phyloP scores from a whole-genome alignment of 2,888 invertebrate species.

The Lathronympha strigana region DNA sequence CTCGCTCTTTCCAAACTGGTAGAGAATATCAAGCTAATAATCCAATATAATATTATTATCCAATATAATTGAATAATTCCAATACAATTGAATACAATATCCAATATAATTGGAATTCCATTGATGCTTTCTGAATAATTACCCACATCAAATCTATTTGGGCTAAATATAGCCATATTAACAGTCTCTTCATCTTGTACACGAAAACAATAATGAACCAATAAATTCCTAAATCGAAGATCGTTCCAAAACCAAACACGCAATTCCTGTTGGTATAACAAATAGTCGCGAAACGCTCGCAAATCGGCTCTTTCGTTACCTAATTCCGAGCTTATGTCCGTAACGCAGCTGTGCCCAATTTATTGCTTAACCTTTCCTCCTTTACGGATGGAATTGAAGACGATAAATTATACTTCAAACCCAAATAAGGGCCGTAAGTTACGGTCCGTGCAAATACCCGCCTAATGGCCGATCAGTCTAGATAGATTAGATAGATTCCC shows the following conservation, averaged over 20 bases:
- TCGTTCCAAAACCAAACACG: slow-evolving; percentile 34
- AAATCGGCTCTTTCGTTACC: slow-evolving; percentile 77
- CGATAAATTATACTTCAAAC: slow-evolving; percentile 83
- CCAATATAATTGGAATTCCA: neutral
- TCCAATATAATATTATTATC: no score
- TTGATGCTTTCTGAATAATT: neutral
- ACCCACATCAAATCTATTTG: slow-evolving; percentile 6
- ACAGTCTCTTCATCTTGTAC: slow-evolving; percentile 21
- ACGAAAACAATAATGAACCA: slow-evolving; percentile 35
- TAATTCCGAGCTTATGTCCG: slow-evolving; percentile 77
- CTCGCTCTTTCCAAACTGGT: no score
- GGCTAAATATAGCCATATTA: neutral
- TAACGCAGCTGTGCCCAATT: slow-evolving; percentile 77
- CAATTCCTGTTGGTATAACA: slow-evolving; percentile 40
- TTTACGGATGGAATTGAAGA: slow-evolving; percentile 79
- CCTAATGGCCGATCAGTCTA: slow-evolving; percentile 73
- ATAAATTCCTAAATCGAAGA: slow-evolving; percentile 37
- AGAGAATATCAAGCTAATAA: no score
- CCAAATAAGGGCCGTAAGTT: slow-evolving; percentile 80
- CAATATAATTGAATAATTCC: no score
- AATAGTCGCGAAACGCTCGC: slow-evolving; percentile 59
- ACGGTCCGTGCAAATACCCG: slow-evolving; percentile 69
- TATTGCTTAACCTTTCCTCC: slow-evolving; percentile 80
- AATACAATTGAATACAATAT: no score
- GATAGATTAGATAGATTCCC: slow-evolving; percentile 69